These are phyloP conservation scores for Sparus aurata DNA, from an alignment of 2,797 vertebrate species.

Conservation along the genomic window DNA sequence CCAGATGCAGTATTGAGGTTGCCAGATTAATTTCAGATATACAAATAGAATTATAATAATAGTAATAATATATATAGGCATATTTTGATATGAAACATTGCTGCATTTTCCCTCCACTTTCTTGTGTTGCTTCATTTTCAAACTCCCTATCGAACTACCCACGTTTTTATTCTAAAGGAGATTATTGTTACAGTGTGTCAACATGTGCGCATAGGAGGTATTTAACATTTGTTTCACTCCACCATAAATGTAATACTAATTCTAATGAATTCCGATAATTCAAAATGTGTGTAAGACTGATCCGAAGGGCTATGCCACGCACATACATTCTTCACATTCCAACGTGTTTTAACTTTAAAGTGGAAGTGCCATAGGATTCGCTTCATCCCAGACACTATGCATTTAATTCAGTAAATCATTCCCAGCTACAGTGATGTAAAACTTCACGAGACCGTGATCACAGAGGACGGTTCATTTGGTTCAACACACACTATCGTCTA, in stretches of 20 bases:
- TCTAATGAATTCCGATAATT: not conserved
- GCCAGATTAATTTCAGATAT: slow-evolving; percentile 13
- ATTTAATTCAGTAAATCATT: slow-evolving; percentile 36
- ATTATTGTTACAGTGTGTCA: not conserved
- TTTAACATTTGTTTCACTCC: not conserved
- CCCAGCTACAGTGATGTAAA: not conserved
- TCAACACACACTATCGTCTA: not conserved
- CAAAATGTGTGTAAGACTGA: slow-evolving; percentile 44
- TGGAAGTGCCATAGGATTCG: slow-evolving; percentile 50
- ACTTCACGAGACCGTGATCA: slow-evolving; percentile 21
- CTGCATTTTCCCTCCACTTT: slow-evolving; percentile 18
- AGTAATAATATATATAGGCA: not conserved
- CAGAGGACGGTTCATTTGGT: not conserved
- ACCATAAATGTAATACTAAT: not conserved
- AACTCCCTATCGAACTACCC: not conserved
- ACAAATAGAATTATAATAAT: slow-evolving; percentile 23
- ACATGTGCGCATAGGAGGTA: not conserved
- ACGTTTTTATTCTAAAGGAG: not conserved
- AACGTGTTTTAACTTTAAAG: slow-evolving; percentile 24
- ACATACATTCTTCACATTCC: slow-evolving; percentile 34
- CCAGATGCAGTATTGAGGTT: slow-evolving; percentile 19
- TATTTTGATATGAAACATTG: slow-evolving; percentile 41
- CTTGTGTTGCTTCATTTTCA: not conserved
- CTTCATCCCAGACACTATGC: slow-evolving; percentile 49
- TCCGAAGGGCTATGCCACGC: slow-evolving; percentile 72